Conservation (phyloP, 2,113 vertebrate genomes). For the Glaucidium brasilianum region DNA sequence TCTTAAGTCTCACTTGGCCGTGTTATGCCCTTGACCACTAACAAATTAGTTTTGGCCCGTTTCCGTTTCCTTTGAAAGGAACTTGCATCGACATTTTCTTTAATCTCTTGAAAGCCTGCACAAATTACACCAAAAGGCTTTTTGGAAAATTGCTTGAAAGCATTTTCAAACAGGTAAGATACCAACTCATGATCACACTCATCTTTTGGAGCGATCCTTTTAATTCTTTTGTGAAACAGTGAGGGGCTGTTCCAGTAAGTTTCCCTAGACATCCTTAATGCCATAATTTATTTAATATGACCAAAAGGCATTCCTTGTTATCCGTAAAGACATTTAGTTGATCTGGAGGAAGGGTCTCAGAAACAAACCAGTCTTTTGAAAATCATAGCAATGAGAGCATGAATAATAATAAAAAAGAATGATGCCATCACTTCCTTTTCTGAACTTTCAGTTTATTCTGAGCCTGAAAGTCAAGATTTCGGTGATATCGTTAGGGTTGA, state of each 20-base stretch:
- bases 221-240: not conserved
- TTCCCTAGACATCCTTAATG: not conserved
- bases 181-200: not conserved
- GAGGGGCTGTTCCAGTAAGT: not conserved
- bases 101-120: not conserved
- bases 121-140: not conserved
- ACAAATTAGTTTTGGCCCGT: not conserved
- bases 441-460: not conserved
- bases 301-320: not conserved
- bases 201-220: not conserved
- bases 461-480: not conserved
- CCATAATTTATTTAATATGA: not conserved
- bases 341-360: not conserved
- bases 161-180: not conserved
- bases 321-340: not conserved
- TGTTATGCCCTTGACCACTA: not conserved
- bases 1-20: not conserved
- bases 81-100: not conserved
- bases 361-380: not conserved
- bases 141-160: not conserved
- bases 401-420: not conserved
- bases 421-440: not conserved
- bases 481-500: not conserved
- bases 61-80: not conserved
- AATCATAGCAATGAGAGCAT: not conserved